phyloP scores from a whole-genome alignment of 2,113 vertebrate genomes.

The Clarias macrocephalus region DNA sequence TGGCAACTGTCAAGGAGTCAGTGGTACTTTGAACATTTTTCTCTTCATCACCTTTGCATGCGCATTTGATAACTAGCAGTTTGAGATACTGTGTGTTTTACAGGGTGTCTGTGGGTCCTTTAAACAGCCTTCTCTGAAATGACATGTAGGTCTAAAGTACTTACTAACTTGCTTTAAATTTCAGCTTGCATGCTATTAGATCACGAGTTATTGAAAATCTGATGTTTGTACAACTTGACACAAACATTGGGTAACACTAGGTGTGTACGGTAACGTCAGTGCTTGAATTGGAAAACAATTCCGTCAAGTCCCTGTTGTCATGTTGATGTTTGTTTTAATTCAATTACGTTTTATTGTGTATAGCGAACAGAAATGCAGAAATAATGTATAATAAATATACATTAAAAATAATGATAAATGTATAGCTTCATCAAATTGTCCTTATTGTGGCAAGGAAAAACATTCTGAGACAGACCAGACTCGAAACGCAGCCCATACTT shows the following conservation, averaged over 20 bases:
- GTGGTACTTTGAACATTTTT: constrained; percentile 67
- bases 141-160: background rate
- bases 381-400: no score
- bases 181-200: background rate
- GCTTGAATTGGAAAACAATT: background rate
- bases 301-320: background rate
- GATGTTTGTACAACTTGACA: background rate
- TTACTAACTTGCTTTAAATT: background rate
- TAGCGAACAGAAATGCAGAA: no score
- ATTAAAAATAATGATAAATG: no score
- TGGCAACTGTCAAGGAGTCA: constrained; percentile 82
- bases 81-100: background rate
- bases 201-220: background rate
- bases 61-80: background rate
- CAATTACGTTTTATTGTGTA: no score
- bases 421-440: no score
- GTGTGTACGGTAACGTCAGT: background rate
- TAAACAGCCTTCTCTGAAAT: background rate
- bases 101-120: background rate
- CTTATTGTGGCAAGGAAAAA: no score
- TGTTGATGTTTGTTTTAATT: background rate
- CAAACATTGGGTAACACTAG: background rate
- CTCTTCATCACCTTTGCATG: constrained; percentile 11
- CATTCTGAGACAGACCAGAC: no score
- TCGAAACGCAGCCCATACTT: no score